Conservation (phyloP, 92 coral and sea anemone species). For the Phymanthus crucifer region DNA sequence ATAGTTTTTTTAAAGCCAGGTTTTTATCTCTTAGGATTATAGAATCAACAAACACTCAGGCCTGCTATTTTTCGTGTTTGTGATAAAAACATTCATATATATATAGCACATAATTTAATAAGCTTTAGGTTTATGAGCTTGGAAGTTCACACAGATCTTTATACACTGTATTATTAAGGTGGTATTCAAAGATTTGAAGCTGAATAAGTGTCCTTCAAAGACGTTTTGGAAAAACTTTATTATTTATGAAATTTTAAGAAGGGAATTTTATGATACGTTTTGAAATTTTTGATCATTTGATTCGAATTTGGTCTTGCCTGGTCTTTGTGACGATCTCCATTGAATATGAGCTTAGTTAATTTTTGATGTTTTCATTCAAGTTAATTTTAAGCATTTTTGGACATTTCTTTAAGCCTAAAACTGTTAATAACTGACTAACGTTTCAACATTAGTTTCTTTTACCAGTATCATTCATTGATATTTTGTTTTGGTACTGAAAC, state of each 20-base stretch:
- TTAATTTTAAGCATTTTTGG: too few species aligned
- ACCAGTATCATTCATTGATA: too few species aligned
- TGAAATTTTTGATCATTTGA: not conserved
- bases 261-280: not conserved
- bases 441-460: too few species aligned
- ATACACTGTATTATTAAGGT: not conserved
- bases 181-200: not conserved
- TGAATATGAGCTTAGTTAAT: not conserved
- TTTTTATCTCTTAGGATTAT: not conserved
- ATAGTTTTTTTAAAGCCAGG: not conserved
- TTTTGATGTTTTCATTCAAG: too few species aligned
- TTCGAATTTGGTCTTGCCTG: not conserved
- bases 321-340: not conserved
- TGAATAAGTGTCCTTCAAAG: too few species aligned
- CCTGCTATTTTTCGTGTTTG: not conserved
- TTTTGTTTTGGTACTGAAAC: too few species aligned
- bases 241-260: too few species aligned
- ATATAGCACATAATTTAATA: not conserved
- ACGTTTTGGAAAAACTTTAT: too few species aligned
- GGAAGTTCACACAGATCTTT: not conserved
- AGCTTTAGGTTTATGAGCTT: too few species aligned
- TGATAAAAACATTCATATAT: not conserved
- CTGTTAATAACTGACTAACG: too few species aligned
- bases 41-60: not conserved
- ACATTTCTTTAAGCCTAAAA: too few species aligned